Percentiles rank a stretch among this genome's conserved stretches.
Evolutionary conservation across 1,140 invertebrate species (phyloP).

Genomic region (Amphibalanus amphitrite): DNA sequence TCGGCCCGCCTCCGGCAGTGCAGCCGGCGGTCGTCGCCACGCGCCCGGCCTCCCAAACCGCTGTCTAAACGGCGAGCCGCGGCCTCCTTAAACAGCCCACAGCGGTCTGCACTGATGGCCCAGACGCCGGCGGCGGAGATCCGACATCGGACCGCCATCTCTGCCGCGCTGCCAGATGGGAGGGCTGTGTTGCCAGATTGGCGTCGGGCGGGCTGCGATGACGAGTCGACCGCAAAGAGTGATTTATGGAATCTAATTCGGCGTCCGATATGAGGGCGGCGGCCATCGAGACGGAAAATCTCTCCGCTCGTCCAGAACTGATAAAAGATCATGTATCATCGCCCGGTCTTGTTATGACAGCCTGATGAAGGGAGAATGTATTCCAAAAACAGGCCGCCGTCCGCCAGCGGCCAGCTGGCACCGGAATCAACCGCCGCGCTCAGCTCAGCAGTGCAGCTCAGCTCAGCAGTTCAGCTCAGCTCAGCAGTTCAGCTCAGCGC

Average conservation of each 20-base stretch:
- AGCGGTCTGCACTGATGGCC: no score
- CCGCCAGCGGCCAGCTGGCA: background rate
- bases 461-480: no score
- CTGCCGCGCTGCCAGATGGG: background rate
- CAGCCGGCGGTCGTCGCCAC: no score
- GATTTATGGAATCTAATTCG: conserved; percentile 1
- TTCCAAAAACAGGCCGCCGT: background rate
- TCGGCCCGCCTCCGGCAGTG: no score
- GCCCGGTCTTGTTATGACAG: background rate
- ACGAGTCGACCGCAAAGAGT: background rate
- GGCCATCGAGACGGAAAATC: background rate
- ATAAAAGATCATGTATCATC: background rate
- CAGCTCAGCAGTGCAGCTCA: no score
- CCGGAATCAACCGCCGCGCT: no score
- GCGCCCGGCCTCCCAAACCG: no score
- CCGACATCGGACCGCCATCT: background rate
- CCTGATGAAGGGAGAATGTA: background rate
- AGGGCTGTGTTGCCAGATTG: background rate
- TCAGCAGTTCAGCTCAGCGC: no score
- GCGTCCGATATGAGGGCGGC: background rate
- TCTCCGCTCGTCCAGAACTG: conserved; percentile 1
- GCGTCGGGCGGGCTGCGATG: no score
- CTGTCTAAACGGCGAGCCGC: no score
- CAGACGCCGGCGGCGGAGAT: no score
- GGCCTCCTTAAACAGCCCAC: no score